A percentile compares a stretch with the other conserved stretches of the same genome.
phyloP scores from a whole-genome alignment of 1,140 invertebrate species.

The Apis mellifera region DNA sequence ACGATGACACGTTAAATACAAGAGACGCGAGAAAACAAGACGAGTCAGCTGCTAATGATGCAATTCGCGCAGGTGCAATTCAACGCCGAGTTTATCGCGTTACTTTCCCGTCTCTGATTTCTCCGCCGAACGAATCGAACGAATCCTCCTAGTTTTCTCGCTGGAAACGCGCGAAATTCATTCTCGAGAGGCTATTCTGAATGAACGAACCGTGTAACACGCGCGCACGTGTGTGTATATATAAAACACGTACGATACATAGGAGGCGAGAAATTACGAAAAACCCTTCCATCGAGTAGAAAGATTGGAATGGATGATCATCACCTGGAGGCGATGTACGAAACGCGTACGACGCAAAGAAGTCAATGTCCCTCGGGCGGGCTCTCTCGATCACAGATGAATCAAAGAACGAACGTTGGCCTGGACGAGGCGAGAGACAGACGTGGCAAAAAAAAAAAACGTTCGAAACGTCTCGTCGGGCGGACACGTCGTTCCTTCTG shows the following conservation, averaged over 20 bases:
- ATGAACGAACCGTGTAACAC: too few species aligned
- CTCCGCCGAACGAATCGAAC: background rate
- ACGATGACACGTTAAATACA: slow-evolving; percentile 15
- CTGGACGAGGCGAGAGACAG: slow-evolving; percentile 47
- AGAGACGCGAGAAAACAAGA: slow-evolving; percentile 10
- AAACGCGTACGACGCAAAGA: slow-evolving; percentile 37
- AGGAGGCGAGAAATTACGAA: background rate
- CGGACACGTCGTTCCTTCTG: slow-evolving; percentile 44
- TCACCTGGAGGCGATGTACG: background rate
- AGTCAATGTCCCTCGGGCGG: slow-evolving; percentile 37
- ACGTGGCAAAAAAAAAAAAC: slow-evolving; percentile 51
- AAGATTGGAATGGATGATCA: background rate
- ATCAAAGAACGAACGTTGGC: slow-evolving; percentile 32
- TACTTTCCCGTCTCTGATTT: slow-evolving; percentile 19
- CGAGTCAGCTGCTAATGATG: slow-evolving; percentile 35
- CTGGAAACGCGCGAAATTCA: background rate
- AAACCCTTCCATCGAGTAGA: background rate
- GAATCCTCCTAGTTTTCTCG: background rate
- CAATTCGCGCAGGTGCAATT: slow-evolving; percentile 46
- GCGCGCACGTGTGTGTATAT: too few species aligned
- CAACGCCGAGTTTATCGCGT: slow-evolving; percentile 21
- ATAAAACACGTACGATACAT: background rate
- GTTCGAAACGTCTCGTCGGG: slow-evolving; percentile 52
- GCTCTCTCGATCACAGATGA: slow-evolving; percentile 42
- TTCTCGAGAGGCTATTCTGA: too few species aligned